Conservation (phyloP, 2,113 vertebrate species). For the Protomyctophum bolini region DNA sequence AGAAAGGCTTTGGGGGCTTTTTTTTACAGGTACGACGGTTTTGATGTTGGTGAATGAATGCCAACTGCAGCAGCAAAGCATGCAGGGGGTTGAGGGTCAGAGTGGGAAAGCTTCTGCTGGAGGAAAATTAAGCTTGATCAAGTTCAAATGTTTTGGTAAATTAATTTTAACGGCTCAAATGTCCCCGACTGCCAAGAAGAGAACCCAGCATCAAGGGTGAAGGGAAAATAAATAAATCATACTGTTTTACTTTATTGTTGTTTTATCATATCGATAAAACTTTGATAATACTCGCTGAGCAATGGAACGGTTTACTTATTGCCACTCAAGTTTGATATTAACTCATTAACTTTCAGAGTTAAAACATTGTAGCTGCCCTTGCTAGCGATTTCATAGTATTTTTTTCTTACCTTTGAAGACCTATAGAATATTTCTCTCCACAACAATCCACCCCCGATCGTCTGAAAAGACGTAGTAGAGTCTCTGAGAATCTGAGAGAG, state of each 20-base stretch:
- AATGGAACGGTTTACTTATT: too few species aligned
- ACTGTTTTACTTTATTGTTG: constrained; percentile 52
- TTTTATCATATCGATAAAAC: constrained; percentile 50
- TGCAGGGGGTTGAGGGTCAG: too few species aligned
- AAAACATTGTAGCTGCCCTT: too few species aligned
- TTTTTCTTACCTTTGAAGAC: too few species aligned
- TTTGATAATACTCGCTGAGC: constrained; percentile 37
- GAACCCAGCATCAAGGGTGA: constrained; percentile 25
- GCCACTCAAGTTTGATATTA: too few species aligned
- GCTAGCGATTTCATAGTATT: too few species aligned
- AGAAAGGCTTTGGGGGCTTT: constrained; percentile 45
- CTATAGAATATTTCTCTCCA: too few species aligned
- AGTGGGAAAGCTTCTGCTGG: constrained; percentile 25
- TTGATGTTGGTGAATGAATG: constrained; percentile 53
- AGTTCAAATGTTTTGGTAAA: constrained; percentile 67
- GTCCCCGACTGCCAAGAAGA: constrained; percentile 31
- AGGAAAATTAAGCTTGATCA: constrained; percentile 60
- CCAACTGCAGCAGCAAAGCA: constrained; percentile 34
- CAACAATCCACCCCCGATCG: too few species aligned
- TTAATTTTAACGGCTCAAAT: constrained; percentile 57
- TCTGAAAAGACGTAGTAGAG: too few species aligned
- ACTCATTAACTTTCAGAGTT: too few species aligned
- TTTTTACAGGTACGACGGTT: constrained; percentile 64
- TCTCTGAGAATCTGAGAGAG: too few species aligned
- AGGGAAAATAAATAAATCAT: constrained; percentile 42